phyloP scores from a whole-genome alignment of 23 tunicate genomes.

The Ascidia mentula region DNA sequence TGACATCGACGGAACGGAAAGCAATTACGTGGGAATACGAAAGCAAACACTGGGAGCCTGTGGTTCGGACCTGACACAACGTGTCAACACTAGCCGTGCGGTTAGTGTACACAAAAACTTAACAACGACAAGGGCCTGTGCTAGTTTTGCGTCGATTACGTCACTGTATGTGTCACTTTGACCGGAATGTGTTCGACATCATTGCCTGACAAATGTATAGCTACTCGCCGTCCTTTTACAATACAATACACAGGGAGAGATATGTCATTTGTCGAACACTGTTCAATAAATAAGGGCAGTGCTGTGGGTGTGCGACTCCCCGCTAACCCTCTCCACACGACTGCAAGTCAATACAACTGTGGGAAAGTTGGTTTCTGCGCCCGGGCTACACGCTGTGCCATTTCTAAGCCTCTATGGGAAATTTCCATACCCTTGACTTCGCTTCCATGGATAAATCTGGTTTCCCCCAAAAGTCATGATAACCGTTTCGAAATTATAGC shows the following conservation, averaged over 20 bases:
- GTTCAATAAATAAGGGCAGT: neutral
- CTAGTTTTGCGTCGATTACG: neutral
- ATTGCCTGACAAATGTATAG: neutral
- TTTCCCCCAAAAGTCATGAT: too few species aligned
- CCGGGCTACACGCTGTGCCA: neutral
- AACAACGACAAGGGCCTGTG: too few species aligned
- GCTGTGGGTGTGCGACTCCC: neutral
- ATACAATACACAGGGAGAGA: too few species aligned
- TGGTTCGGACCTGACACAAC: neutral
- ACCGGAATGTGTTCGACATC: neutral
- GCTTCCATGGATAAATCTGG: too few species aligned
- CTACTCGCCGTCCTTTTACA: neutral
- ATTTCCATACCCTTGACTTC: neutral
- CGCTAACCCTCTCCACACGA: neutral
- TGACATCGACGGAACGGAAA: neutral
- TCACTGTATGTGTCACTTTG: neutral
- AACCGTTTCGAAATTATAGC: too few species aligned
- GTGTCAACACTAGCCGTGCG: neutral
- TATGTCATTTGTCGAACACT: neutral
- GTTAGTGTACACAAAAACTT: neutral
- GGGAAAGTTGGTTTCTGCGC: neutral
- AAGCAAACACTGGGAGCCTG: too few species aligned
- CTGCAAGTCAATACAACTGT: neutral
- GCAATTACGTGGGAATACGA: neutral
- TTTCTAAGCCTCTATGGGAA: neutral